A percentile compares a stretch with the other conserved stretches of the same genome.
phyloP scores from a whole-genome alignment of 2,888 invertebrate species.

The Selenia dentaria region DNA sequence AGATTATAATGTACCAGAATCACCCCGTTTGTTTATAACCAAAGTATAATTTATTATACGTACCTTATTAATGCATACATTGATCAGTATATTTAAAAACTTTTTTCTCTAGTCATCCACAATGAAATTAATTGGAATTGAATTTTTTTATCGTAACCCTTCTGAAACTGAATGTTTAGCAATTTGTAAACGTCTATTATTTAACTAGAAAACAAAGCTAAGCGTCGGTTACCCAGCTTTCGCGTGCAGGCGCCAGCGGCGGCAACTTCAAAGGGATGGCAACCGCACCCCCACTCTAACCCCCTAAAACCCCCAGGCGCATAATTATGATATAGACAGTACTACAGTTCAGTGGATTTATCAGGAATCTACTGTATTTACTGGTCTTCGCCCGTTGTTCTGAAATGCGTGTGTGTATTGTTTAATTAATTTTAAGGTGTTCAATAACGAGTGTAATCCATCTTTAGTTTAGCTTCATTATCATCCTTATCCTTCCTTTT shows the following conservation, averaged over 20 bases:
- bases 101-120: constrained; percentile 1
- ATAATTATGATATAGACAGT: constrained; percentile 4
- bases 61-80: too few relatives aligned
- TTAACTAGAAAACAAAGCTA: constrained; percentile 80
- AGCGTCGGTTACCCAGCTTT: constrained; percentile 78
- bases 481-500: too few relatives aligned
- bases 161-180: constrained; percentile 51
- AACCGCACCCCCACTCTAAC: constrained; percentile 53
- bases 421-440: too few relatives aligned
- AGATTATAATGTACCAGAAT: too few relatives aligned
- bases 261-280: constrained; percentile 76
- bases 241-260: constrained; percentile 75
- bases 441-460: too few relatives aligned
- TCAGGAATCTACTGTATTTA: neutral
- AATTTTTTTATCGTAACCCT: constrained; percentile 17
- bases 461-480: too few relatives aligned
- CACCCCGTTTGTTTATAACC: too few relatives aligned
- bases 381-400: too few relatives aligned
- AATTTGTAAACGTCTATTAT: constrained; percentile 69
- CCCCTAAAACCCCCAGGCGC: constrained; percentile 49
- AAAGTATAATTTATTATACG: too few relatives aligned
- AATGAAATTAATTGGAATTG: too few relatives aligned
- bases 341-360: neutral
- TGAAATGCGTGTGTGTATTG: too few relatives aligned
- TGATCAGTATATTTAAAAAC: too few relatives aligned